These are phyloP conservation scores for Nematostella vectensis DNA, from an alignment of 92 coral and sea anemone species.

Conservation along the genomic window DNA sequence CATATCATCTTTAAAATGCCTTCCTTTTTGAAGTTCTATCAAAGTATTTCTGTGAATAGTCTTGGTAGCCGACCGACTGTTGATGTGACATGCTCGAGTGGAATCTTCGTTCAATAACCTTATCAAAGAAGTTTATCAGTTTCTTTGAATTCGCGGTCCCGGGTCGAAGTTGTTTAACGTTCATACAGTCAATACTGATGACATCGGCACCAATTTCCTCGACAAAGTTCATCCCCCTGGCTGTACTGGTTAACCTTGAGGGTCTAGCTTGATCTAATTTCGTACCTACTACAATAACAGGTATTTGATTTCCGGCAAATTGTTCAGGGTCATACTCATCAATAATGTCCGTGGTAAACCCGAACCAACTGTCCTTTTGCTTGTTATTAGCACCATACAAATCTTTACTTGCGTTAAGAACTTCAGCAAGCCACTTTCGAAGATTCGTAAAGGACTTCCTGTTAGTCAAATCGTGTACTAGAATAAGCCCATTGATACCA, in stretches of 20 bases:
- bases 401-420: constrained; percentile 73
- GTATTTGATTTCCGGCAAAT: constrained; percentile 95
- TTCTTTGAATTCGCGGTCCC: constrained; percentile 62
- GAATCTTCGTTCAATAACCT: constrained; percentile 85
- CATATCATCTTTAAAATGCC: constrained; percentile 29
- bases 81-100: constrained; percentile 41
- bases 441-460: constrained; percentile 88
- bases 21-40: constrained; percentile 72
- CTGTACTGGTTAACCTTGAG: constrained; percentile 55
- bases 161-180: constrained; percentile 49
- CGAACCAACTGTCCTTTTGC: constrained; percentile 54
- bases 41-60: constrained; percentile 38
- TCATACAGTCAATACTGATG: constrained; percentile 72
- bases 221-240: constrained; percentile 74
- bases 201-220: constrained; percentile 98
- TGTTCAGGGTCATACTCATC: constrained; percentile 94
- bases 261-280: constrained; percentile 89
- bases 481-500: constrained; percentile 87
- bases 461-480: constrained; percentile 96
- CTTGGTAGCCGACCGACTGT: constrained; percentile 43
- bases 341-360: constrained; percentile 55
- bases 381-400: constrained; percentile 21
- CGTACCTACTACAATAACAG: constrained; percentile 88
- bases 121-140: constrained; percentile 70
- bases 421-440: constrained; percentile 88